These are phyloP conservation scores for Trididemnum miniatum DNA, from an alignment of 23 tunicate species.

Conservation along the genomic window DNA sequence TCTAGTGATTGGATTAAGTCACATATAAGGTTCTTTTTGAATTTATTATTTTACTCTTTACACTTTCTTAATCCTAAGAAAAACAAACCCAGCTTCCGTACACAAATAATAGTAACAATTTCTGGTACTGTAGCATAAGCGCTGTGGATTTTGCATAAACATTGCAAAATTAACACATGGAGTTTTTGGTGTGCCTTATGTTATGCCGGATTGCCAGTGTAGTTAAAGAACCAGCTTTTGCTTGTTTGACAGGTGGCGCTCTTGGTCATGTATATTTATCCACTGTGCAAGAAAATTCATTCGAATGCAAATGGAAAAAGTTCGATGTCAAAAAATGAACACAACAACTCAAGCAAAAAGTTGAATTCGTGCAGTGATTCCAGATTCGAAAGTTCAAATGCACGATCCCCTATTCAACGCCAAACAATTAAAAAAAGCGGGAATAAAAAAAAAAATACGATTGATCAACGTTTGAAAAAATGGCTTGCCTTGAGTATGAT, in stretches of 20 bases:
- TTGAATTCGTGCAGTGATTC: neutral
- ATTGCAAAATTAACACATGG: no score
- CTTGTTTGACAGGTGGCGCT: neutral
- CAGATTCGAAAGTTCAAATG: neutral
- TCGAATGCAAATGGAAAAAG: neutral
- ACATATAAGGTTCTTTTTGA: no score
- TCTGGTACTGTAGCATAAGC: no score
- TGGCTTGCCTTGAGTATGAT: neutral
- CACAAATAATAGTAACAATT: no score
- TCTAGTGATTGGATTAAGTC: no score
- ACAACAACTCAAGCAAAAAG: neutral
- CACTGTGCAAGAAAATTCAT: neutral
- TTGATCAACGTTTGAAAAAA: neutral
- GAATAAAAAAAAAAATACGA: neutral
- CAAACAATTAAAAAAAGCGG: neutral
- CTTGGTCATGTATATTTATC: constrained; percentile 8
- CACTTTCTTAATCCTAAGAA: no score
- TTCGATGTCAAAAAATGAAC: neutral
- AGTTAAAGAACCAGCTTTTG: no score
- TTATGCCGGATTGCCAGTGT: no score
- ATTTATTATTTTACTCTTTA: no score
- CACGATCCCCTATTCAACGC: neutral
- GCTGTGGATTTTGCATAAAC: no score
- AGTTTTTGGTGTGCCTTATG: no score
- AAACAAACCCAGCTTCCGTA: no score